These are phyloP conservation scores for Tachina fera DNA, from an alignment of 2,888 invertebrate genomes.

Conservation along the genomic window DNA sequence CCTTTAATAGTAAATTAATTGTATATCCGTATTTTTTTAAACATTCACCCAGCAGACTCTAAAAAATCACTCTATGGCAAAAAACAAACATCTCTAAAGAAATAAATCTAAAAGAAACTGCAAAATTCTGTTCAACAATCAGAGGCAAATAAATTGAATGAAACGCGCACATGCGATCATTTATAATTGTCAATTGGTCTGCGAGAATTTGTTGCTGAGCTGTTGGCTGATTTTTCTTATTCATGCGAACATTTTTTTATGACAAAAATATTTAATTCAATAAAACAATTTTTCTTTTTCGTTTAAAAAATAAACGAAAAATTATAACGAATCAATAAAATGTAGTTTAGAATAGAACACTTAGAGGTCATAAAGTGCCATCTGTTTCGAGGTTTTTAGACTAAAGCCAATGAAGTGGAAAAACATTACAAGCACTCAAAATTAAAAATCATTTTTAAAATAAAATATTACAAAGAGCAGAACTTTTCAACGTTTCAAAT, in stretches of 20 bases:
- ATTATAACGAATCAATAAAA: not conserved
- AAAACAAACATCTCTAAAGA: not conserved
- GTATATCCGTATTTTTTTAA: too few relatives aligned
- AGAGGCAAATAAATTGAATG: conserved; percentile 49
- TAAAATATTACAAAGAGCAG: too few relatives aligned
- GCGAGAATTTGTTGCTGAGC: conserved; percentile 19
- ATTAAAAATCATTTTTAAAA: too few relatives aligned
- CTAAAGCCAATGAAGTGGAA: too few relatives aligned
- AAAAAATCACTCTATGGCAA: not conserved
- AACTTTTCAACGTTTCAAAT: too few relatives aligned
- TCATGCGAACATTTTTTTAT: not conserved
- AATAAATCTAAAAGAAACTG: not conserved
- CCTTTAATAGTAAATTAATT: too few relatives aligned
- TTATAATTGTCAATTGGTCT: conserved; percentile 67
- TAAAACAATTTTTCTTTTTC: not conserved
- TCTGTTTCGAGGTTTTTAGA: too few relatives aligned
- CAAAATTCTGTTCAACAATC: not conserved
- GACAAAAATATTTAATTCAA: not conserved
- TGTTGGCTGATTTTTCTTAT: conserved; percentile 9
- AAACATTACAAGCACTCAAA: too few relatives aligned
- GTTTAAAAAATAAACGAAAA: not conserved
- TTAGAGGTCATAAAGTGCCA: too few relatives aligned
- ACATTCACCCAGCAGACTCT: not conserved
- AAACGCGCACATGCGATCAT: conserved; percentile 65
- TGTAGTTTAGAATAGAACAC: too few relatives aligned